A percentile compares a stretch with the other conserved stretches of the same genome.
phyloP scores from a whole-genome alignment of 2,113 vertebrate genomes.

The Hystrix cristata region DNA sequence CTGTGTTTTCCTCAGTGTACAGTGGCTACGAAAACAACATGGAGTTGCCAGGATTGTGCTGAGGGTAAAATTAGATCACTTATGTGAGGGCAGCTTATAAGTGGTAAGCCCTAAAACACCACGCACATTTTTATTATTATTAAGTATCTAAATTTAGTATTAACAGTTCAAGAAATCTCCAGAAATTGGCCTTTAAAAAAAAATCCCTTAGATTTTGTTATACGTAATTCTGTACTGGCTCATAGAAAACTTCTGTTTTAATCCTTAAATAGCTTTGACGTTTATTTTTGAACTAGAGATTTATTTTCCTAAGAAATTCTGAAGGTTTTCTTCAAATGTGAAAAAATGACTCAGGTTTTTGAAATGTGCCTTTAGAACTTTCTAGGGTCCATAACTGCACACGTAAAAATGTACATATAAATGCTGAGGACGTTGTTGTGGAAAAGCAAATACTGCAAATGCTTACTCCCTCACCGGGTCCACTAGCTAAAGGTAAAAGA shows the following conservation, averaged over 20 bases:
- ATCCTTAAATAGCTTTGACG: conserved; percentile 80
- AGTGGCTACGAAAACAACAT: background rate
- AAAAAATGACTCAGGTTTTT: conserved; percentile 81
- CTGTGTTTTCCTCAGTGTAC: background rate
- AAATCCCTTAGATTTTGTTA: conserved; percentile 69
- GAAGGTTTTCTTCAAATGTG: conserved; percentile 77
- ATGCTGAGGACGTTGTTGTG: background rate
- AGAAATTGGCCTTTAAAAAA: conserved; percentile 73
- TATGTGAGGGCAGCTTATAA: conserved; percentile 62
- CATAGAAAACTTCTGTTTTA: conserved; percentile 81
- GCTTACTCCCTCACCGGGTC: background rate
- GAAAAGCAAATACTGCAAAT: background rate
- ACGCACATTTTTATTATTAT: conserved; percentile 69
- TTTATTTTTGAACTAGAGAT: conserved; percentile 79
- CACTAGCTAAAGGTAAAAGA: background rate
- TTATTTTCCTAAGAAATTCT: conserved; percentile 79
- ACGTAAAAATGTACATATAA: background rate
- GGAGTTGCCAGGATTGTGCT: conserved; percentile 28
- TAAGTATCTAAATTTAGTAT: conserved; percentile 77
- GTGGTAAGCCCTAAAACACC: conserved; percentile 54
- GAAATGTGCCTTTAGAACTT: conserved; percentile 66
- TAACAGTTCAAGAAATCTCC: conserved; percentile 72
- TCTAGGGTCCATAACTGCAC: conserved; percentile 60
- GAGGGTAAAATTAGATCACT: conserved; percentile 67
- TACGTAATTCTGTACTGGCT: conserved; percentile 65